These are phyloP conservation scores for Charadrius vociferus DNA, from an alignment of 2,113 vertebrate genomes.

Conservation along the genomic window DNA sequence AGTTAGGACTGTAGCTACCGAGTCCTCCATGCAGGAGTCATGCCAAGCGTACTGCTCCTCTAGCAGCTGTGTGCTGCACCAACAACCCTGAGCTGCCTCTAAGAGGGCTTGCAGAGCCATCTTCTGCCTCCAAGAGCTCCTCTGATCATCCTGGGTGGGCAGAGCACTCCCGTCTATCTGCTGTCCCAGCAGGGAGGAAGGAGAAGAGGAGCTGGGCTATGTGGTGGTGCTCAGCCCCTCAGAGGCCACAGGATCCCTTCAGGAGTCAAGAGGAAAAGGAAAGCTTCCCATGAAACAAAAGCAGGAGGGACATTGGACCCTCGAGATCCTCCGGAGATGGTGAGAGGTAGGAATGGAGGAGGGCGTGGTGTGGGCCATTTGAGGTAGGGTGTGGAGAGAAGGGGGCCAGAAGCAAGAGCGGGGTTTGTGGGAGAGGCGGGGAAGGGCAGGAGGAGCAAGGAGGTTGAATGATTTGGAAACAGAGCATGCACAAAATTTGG, in stretches of 20 bases:
- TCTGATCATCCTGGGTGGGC: background rate
- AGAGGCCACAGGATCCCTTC: background rate
- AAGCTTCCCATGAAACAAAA: background rate
- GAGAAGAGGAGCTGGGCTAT: background rate
- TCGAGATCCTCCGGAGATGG: background rate
- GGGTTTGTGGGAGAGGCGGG: background rate
- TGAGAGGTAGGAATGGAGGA: background rate
- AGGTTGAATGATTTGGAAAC: background rate
- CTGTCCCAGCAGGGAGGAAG: background rate
- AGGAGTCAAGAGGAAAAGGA: background rate
- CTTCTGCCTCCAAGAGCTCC: background rate
- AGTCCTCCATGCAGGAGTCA: background rate
- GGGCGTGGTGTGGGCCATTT: background rate
- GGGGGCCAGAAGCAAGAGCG: background rate
- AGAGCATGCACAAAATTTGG: background rate
- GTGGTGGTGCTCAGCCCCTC: background rate
- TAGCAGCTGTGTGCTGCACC: background rate
- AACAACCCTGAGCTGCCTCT: background rate
- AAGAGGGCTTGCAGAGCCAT: background rate
- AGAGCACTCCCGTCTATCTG: background rate
- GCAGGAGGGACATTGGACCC: background rate
- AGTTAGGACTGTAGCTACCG: background rate
- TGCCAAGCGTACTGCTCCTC: background rate
- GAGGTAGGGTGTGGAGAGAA: background rate
- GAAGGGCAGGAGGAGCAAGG: background rate